Percentiles rank a stretch among this genome's conserved stretches.
Evolutionary conservation across 1,140 invertebrate genomes (phyloP).

Genomic region (Sitobion miscanthi): DNA sequence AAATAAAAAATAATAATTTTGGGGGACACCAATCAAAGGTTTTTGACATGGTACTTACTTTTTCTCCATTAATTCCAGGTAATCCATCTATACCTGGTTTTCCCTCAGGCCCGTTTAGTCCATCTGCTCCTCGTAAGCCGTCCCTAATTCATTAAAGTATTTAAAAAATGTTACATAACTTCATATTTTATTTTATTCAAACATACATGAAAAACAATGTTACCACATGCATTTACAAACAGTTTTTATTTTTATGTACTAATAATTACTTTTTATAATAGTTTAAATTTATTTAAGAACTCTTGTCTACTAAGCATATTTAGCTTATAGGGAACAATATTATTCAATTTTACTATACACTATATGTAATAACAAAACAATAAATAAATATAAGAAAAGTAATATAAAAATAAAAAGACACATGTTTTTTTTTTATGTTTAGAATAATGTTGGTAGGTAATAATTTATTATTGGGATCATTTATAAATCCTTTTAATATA

Average conservation of each 20-base stretch:
- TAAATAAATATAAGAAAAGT: too few relatives aligned
- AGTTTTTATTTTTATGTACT: not conserved
- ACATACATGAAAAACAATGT: not conserved
- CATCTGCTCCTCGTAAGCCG: slow-evolving; percentile 68
- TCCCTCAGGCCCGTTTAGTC: slow-evolving; percentile 70
- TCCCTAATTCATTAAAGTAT: not conserved
- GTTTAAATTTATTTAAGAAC: too few relatives aligned
- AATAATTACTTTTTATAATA: too few relatives aligned
- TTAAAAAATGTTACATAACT: not conserved
- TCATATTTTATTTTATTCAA: not conserved
- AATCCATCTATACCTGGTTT: slow-evolving; percentile 62
- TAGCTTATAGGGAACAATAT: not conserved
- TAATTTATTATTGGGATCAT: not conserved
- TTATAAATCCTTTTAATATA: not conserved
- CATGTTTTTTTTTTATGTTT: too few relatives aligned
- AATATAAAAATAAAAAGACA: too few relatives aligned
- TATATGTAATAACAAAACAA: too few relatives aligned
- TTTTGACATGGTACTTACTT: slow-evolving; percentile 25
- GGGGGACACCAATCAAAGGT: not conserved
- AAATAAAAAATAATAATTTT: not conserved
- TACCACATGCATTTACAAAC: not conserved
- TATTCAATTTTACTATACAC: not conserved
- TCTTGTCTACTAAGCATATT: not conserved
- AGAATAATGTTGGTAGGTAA: too few relatives aligned
- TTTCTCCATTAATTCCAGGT: slow-evolving; percentile 62